Percentiles rank a stretch among this genome's conserved stretches.
phyloP scores from a whole-genome alignment of 2,888 invertebrate species.

The Spilarctia lutea region DNA sequence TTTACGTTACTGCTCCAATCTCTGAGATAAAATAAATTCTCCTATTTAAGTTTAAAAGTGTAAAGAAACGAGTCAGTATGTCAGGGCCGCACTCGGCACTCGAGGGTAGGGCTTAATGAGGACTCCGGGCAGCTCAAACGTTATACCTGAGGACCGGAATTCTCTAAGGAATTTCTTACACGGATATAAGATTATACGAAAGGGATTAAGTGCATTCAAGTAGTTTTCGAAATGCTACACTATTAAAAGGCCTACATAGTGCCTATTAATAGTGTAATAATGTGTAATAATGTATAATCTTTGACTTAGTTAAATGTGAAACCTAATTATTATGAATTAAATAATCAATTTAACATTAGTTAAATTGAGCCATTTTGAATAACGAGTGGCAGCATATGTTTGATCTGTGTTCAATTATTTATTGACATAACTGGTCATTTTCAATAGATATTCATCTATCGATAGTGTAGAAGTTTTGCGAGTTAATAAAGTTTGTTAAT shows the following conservation, averaged over 20 bases:
- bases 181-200: conserved; percentile 13
- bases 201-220: conserved; percentile 13
- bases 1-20: conserved; percentile 13
- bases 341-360: neutral
- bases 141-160: conserved; percentile 33
- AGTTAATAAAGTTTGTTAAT: too few relatives aligned
- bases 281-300: neutral
- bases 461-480: neutral
- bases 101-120: conserved; percentile 67
- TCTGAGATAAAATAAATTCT: conserved; percentile 20
- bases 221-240: neutral
- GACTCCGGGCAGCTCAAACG: conserved; percentile 49
- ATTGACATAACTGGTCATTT: neutral
- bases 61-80: conserved; percentile 67
- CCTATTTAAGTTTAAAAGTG: conserved; percentile 24
- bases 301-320: neutral
- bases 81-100: conserved; percentile 65
- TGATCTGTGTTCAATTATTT: neutral
- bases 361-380: too few relatives aligned
- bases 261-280: too few relatives aligned
- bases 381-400: neutral
- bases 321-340: neutral
- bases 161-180: conserved; percentile 18
- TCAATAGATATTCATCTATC: neutral
- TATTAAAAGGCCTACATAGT: neutral